Conservation (phyloP, 2,888 invertebrate species). For the Sinohyriopsis cumingii region DNA sequence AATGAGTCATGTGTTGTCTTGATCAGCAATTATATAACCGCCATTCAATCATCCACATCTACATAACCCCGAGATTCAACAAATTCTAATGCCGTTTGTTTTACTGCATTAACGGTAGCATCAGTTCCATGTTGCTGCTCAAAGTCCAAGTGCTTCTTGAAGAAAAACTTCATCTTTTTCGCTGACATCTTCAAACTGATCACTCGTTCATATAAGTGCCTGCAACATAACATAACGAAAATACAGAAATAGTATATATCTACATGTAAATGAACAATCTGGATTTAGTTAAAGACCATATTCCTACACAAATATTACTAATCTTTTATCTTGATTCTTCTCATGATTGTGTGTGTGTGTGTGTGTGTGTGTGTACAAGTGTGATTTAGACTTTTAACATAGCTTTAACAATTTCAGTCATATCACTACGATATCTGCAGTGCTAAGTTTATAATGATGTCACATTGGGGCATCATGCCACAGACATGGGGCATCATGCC, state of each 20-base stretch:
- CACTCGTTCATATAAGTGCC: slow-evolving; percentile 82
- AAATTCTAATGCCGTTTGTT: slow-evolving; percentile 74
- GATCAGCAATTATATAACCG: too few relatives aligned
- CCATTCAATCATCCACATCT: slow-evolving; percentile 9
- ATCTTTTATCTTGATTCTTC: too few relatives aligned
- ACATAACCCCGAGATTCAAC: slow-evolving; percentile 48
- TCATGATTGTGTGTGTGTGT: too few relatives aligned
- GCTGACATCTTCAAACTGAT: slow-evolving; percentile 82
- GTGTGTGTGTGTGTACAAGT: too few relatives aligned
- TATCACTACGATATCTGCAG: too few relatives aligned
- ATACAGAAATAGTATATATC: neutral
- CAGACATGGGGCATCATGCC: too few relatives aligned
- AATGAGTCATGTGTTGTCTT: too few relatives aligned
- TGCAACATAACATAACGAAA: slow-evolving; percentile 35
- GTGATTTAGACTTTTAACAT: too few relatives aligned
- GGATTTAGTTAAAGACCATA: neutral
- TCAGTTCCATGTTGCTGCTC: slow-evolving; percentile 84
- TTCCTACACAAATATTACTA: too few relatives aligned
- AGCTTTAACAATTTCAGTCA: too few relatives aligned
- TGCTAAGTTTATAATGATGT: too few relatives aligned
- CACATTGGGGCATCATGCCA: too few relatives aligned
- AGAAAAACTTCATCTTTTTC: slow-evolving; percentile 88
- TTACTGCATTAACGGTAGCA: slow-evolving; percentile 79
- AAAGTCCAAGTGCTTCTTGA: slow-evolving; percentile 88
- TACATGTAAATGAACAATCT: slow-evolving; percentile 2